Percentiles rank a stretch among this genome's conserved stretches.
Evolutionary conservation across 2,888 invertebrate genomes (phyloP).

Genomic region (Allacma fusca): DNA sequence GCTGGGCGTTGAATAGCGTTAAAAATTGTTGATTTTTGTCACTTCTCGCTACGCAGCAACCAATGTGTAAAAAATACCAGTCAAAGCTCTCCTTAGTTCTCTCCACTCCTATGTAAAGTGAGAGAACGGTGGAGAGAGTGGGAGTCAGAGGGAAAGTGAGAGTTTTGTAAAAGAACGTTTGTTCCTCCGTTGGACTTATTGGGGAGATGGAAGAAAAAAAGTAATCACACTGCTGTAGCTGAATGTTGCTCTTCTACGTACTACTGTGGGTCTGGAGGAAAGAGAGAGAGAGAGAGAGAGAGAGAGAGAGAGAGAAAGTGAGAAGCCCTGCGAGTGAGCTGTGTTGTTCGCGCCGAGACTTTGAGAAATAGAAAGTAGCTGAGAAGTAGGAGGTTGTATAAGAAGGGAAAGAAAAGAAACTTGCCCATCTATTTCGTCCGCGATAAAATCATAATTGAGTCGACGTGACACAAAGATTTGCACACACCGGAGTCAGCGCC

Average conservation of each 20-base stretch:
- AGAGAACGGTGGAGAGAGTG: not conserved
- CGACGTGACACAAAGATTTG: constrained; percentile 62
- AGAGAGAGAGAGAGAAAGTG: constrained; percentile 49
- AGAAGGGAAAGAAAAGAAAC: constrained; percentile 62
- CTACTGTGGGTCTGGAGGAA: constrained; percentile 62
- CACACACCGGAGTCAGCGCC: constrained; percentile 55
- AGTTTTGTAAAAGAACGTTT: not conserved
- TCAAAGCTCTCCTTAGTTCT: constrained; percentile 21
- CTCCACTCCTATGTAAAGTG: not conserved
- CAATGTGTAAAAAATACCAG: constrained; percentile 12
- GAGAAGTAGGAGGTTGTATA: constrained; percentile 55
- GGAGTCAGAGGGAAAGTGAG: constrained; percentile 24
- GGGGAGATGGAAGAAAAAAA: constrained; percentile 12
- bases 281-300: constrained; percentile 58
- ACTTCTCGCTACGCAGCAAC: constrained; percentile 39
- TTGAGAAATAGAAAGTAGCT: constrained; percentile 36
- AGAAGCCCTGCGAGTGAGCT: constrained; percentile 43
- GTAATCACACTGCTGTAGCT: not conserved
- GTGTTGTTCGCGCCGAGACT: constrained; percentile 19
- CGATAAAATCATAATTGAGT: constrained; percentile 62
- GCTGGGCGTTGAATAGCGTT: constrained; percentile 60
- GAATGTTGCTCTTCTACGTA: constrained; percentile 58
- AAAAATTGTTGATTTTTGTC: constrained; percentile 62
- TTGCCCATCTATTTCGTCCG: constrained; percentile 62
- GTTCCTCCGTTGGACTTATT: not conserved